Base-by-base conservation (phyloP, 2,113 vertebrate species). In the Ciconia stormi region DNA sequence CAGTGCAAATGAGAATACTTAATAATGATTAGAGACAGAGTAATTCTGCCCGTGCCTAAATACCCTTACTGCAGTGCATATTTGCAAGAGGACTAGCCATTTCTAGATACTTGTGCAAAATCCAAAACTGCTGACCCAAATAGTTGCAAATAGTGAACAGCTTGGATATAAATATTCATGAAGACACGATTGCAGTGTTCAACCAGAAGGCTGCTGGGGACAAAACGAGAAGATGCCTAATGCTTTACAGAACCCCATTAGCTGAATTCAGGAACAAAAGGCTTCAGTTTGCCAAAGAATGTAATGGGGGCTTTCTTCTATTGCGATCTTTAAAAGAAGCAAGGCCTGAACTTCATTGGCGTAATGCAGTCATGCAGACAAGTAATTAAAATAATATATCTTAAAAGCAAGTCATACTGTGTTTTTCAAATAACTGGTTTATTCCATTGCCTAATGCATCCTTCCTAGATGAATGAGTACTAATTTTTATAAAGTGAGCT, bases 401-500 rank as follows among this genome's bases (percentile, higher is more conserved):
- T 79, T 83, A 46, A 90, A 93, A 83, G 42, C 53, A 88, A 70
- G 13, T 53, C 30, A 53, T 67, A 20, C 27, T 53, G 34, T 53
- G 13, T 74, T 94, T 96, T 96, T 87, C 44, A 87, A 62, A 46
- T 87, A 94, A 49, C 53, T 95, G n/a, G 2, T 92, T 89, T 93
- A 69, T 67, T 95, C 44, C 47, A 77, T 93, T 95, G 58, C 36
- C 12, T 89, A 86, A 69, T 89, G 27, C 38, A 40, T 65, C 56
- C 42, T 72, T 85, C 38, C 44, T 82, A 59, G 19, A 74, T 82
- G 38, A 74, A 82, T 12, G 26, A 50, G 47, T 49, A 85, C 34
- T 56, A 88, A 50, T 83, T 79, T 91, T 76, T 69, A 40, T 67
- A 17, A 92, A 85, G 22, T 79, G 44, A 81, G 17, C 38, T 67